These are phyloP conservation scores for Metallyticus violacea DNA, from an alignment of 2,888 invertebrate species.

Conservation along the genomic window DNA sequence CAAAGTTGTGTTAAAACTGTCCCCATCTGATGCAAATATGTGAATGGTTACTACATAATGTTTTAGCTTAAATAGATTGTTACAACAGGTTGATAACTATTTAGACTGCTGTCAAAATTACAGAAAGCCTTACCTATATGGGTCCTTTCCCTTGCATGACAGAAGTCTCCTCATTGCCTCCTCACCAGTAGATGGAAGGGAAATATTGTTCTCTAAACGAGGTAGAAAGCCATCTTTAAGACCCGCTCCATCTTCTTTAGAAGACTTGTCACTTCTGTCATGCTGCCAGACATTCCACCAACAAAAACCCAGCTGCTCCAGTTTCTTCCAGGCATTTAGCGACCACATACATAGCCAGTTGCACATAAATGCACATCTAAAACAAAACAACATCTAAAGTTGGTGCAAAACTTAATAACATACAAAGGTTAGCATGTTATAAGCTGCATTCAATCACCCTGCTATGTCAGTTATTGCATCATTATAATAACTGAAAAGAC, in stretches of 20 bases:
- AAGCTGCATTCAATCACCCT: no score
- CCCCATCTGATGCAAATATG: no score
- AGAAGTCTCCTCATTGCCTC: constrained; percentile 92
- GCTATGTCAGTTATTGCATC: no score
- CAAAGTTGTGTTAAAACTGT: no score
- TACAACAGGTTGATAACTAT: no score
- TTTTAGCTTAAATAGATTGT: no score
- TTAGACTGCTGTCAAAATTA: no score
- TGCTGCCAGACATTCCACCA: constrained; percentile 25
- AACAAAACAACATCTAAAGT: no score
- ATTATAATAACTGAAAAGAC: no score
- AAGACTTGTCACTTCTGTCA: background rate
- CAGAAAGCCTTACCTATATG: constrained; percentile 84
- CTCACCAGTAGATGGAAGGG: constrained; percentile 84
- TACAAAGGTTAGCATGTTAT: no score
- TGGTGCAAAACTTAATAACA: no score
- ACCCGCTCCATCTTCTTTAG: constrained; percentile 1
- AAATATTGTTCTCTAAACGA: constrained; percentile 68
- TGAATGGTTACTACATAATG: no score
- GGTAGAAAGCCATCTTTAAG: constrained; percentile 30
- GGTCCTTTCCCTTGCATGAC: constrained; percentile 93
- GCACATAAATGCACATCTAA: constrained; percentile 21
- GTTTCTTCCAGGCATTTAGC: constrained; percentile 8
- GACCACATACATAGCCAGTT: constrained; percentile 21
- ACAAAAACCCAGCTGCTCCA: constrained; percentile 18